Conservation (phyloP, 1,140 invertebrate species). For the Phortica variegata region DNA sequence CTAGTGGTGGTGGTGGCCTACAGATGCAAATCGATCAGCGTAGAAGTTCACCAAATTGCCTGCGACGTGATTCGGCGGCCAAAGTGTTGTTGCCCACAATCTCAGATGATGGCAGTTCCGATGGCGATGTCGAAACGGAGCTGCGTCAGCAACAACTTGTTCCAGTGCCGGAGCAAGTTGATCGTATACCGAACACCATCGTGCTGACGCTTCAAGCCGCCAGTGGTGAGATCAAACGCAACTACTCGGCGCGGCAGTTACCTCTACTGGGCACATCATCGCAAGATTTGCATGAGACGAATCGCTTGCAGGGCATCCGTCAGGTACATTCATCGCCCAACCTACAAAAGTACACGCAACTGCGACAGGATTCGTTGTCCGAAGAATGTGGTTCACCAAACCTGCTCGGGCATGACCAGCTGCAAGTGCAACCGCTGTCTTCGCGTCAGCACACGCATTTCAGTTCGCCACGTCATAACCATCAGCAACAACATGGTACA, state of each 20-base stretch:
- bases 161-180: slow-evolving; percentile 34
- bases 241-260: slow-evolving; percentile 48
- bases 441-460: slow-evolving; percentile 21
- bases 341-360: slow-evolving; percentile 45
- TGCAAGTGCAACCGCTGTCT: slow-evolving; percentile 23
- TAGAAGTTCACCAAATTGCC: slow-evolving; percentile 37
- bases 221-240: slow-evolving; percentile 49
- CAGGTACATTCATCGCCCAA: slow-evolving; percentile 55
- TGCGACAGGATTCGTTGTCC: slow-evolving; percentile 27
- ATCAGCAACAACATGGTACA: slow-evolving; percentile 18
- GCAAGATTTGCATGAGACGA: slow-evolving; percentile 35
- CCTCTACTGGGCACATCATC: slow-evolving; percentile 41
- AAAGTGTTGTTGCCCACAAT: slow-evolving; percentile 49
- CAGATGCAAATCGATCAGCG: slow-evolving; percentile 54
- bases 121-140: slow-evolving; percentile 29
- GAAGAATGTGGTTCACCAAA: slow-evolving; percentile 35
- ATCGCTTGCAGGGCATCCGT: slow-evolving; percentile 41
- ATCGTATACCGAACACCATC: slow-evolving; percentile 45
- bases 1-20: slow-evolving; percentile 31
- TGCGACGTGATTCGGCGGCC: slow-evolving; percentile 46
- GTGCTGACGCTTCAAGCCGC: slow-evolving; percentile 43
- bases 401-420: slow-evolving; percentile 37
- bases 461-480: slow-evolving; percentile 11
- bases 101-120: slow-evolving; percentile 43
- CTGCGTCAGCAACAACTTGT: slow-evolving; percentile 19